A percentile compares a stretch with the other conserved stretches of the same genome.
phyloP scores from a whole-genome alignment of 2,888 invertebrate genomes.

The Tenthredo distinguenda region DNA sequence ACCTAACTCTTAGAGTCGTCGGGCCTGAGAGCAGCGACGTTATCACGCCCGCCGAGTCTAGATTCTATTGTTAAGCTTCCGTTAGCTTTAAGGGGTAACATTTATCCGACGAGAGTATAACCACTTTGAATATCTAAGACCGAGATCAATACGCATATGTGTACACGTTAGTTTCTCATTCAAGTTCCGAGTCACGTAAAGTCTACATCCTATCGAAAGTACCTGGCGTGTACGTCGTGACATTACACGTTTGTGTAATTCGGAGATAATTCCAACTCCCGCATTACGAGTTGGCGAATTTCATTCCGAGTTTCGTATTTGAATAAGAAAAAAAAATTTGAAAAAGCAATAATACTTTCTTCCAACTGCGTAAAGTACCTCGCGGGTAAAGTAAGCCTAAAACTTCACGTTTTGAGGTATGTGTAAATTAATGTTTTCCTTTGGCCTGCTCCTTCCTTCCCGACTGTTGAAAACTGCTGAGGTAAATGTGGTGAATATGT shows the following conservation, averaged over 20 bases:
- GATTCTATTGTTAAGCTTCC: slow-evolving; percentile 2
- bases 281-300: not conserved
- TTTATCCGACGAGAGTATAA: not conserved
- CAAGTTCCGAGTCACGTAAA: not conserved
- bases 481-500: slow-evolving; percentile 26
- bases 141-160: not conserved
- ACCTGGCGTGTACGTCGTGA: not conserved
- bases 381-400: not conserved
- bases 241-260: not conserved
- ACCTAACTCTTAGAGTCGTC: not conserved
- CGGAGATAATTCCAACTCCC: not conserved
- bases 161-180: not conserved
- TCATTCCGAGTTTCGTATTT: not conserved
- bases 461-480: not conserved
- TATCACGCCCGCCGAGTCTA: not conserved
- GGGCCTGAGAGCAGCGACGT: not conserved
- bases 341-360: not conserved
- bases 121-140: not conserved
- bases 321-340: too few relatives aligned
- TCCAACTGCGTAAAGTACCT: not conserved
- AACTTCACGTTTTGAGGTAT: not conserved
- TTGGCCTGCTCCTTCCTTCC: slow-evolving; percentile 4
- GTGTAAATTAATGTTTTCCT: slow-evolving; percentile 5
- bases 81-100: not conserved
- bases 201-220: not conserved